Evolutionary conservation across 1,140 invertebrate genomes (phyloP), one percentile per base, ranked within the genome.

Genomic region (Bombus pyrosoma): DNA sequence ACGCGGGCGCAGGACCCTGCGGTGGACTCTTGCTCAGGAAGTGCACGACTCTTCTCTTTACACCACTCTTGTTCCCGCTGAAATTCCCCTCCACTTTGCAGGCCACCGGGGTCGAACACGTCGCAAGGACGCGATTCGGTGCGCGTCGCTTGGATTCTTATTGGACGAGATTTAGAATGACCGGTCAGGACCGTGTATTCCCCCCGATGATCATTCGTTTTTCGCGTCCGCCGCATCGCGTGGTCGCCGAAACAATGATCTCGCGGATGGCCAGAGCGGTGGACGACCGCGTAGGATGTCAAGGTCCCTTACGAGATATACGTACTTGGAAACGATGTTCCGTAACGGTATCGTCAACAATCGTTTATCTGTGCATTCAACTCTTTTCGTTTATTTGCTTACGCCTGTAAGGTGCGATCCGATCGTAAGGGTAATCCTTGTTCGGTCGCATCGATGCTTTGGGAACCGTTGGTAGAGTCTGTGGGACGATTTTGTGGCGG

Each of bases 1-100:
- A 95, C 93, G 92, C 92, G 92, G 89, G 90, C 91, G 90, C 92
- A 94, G 94, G 93, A 94, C 92, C 91, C 90, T 88, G 73, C 90
- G 89, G 73, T 66, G 73, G 53, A 89, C 91, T 93, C 90, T 92
- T 92, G 90, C 91, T 91, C 93, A 93, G 93, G 93, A 94, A 94
- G 94, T 94, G 87, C 87, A 91, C 87, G 83, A 71, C 66, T 79
- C 77, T 89, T 87, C 80, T 86, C 37, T 39, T 66, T n/a, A 81
- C 85, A 76, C 73, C 59, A 22, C 68, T 81, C 68, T 74, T 73
- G 15, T 68, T 81, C 66, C 57, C 43, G 12, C 22, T 74, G 37
- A 62, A 81, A 82, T 76, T 74, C 78, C 84, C 78, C 78, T 41
- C 80, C 85, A 66, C 80, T 77, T 37, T 13, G 71, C 59, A 6